Base-by-base conservation (phyloP, 2,888 invertebrate species). In the Dugesia japonica region DNA sequence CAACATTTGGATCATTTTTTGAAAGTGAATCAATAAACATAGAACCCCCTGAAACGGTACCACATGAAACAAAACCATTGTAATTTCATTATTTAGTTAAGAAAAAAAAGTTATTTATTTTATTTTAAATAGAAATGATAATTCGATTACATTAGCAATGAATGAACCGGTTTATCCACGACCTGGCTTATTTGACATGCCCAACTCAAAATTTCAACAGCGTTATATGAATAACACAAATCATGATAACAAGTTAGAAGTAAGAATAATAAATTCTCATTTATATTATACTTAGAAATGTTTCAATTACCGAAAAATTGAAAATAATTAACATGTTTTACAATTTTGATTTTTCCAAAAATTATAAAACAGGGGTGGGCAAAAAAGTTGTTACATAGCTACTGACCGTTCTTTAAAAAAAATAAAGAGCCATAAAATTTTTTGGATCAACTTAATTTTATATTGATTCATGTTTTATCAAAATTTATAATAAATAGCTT, bases 211-310 rank as follows among this genome's bases (percentile, higher is more conserved):
- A 20, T 56, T 23, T 1, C 56, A 56, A n/a, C 56, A 56, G n/a
- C 56, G 56, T 56, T 56, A 13, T 56, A 56, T 56, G 56, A 56
- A n/a, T n/a, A 56, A 56, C n/a, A 56, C 56, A n/a, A 56, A 56
- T n/a, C 56, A 13, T 56, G 56, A 56, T 23, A 23, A 1, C 17
- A n/a, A n/a, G n/a, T 20, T 56, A n/a, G 56, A 56, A 7, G 56
- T 56, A 38, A 13, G 38, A 38, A 13, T 38, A 38, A 13, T 38
- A 38, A 38, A 13, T 38, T 38, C 9, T 38, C 38, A 13, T 17
- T 38, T 38, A n/a, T n/a, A n/a, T n/a, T n/a, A n/a, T n/a, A n/a
- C n/a, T n/a, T n/a, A n/a, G n/a, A n/a, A n/a, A n/a, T n/a, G n/a
- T n/a, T n/a, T n/a, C n/a, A n/a, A n/a, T n/a, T n/a, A n/a, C n/a